Percentiles rank a stretch among this genome's conserved stretches.
Evolutionary conservation across 2,113 vertebrate species (phyloP).

Genomic region (Boleophthalmus pectinirostris): DNA sequence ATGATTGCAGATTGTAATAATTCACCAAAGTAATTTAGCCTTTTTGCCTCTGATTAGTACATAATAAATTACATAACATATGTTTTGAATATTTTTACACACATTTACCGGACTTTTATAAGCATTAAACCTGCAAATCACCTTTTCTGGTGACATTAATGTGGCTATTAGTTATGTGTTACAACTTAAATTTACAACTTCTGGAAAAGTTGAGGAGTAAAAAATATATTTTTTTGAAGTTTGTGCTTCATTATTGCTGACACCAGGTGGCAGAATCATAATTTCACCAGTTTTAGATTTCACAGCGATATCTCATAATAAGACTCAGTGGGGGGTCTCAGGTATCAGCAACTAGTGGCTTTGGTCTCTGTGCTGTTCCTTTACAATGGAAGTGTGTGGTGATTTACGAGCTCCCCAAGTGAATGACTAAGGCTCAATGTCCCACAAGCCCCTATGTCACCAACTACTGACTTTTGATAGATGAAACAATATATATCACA

Average conservation of each 20-base stretch:
- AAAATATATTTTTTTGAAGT: too few species aligned
- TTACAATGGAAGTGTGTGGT: constrained; percentile 26
- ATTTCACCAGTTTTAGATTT: neutral
- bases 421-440: constrained; percentile 51
- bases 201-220: neutral
- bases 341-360: constrained; percentile 21
- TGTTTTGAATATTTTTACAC: too few species aligned
- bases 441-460: constrained; percentile 1
- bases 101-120: too few species aligned
- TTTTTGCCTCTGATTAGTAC: too few species aligned
- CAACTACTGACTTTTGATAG: too few species aligned
- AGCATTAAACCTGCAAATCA: neutral
- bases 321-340: neutral
- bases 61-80: too few species aligned
- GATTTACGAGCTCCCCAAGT: constrained; percentile 55
- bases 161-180: neutral
- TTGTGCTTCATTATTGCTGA: neutral
- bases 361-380: constrained; percentile 28
- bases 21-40: too few species aligned
- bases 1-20: too few species aligned
- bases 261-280: neutral
- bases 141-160: neutral
- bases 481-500: too few species aligned
- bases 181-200: neutral
- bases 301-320: neutral